Conservation (phyloP, 2,888 invertebrate genomes). For the Ditula angustiorana region DNA sequence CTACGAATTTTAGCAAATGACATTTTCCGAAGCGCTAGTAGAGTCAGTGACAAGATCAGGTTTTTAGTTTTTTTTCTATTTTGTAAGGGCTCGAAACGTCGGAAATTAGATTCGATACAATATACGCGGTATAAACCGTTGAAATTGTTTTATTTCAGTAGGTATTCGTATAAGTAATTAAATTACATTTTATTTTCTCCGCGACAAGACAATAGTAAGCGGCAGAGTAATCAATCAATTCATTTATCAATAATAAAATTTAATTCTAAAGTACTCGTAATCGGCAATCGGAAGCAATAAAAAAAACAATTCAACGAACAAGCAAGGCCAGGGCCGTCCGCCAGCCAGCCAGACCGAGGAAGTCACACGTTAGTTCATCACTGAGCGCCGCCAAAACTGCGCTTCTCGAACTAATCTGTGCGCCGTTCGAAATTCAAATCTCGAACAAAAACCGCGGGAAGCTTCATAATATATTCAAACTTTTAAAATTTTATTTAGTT, state of each 20-base stretch:
- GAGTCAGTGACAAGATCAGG: no score
- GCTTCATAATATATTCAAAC: neutral
- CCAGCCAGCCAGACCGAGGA: constrained; percentile 15
- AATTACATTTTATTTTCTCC: no score
- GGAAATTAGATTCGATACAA: no score
- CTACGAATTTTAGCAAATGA: no score
- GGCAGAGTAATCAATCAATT: no score
- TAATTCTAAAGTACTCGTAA: constrained; percentile 31
- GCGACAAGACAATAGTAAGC: no score
- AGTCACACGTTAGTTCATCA: constrained; percentile 34
- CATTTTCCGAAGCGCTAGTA: no score
- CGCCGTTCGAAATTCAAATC: constrained; percentile 25
- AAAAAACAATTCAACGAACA: constrained; percentile 38
- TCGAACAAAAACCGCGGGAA: constrained; percentile 7
- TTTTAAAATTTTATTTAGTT: neutral
- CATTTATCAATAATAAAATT: constrained; percentile 31
- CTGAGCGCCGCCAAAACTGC: constrained; percentile 24
- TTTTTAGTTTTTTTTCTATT: no score
- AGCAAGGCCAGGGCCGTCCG: constrained; percentile 37
- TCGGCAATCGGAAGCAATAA: constrained; percentile 37
- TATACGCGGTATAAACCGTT: no score
- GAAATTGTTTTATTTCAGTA: no score
- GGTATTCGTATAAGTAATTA: no score
- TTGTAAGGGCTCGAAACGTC: no score
- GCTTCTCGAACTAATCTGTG: constrained; percentile 25